Percentiles rank a stretch among this genome's conserved stretches.
These are phyloP conservation scores for Proteles cristata DNA, from an alignment of 2,113 vertebrate species.

Conservation along the genomic window DNA sequence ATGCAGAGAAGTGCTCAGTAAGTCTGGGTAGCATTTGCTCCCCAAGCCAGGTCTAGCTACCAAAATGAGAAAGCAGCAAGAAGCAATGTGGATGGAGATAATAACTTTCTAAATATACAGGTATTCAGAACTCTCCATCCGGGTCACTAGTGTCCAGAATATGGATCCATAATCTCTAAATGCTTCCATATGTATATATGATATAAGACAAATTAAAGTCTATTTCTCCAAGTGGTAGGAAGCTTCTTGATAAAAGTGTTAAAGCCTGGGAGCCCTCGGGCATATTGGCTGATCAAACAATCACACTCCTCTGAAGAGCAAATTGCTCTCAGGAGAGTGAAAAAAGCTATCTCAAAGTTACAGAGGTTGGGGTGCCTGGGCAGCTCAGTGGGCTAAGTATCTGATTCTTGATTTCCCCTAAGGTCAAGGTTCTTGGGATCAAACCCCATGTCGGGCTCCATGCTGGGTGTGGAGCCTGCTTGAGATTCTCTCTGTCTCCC, in stretches of 20 bases:
- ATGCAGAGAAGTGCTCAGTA: background rate
- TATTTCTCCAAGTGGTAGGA: background rate
- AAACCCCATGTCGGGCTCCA: no score
- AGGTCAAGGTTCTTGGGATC: no score
- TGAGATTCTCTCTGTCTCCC: no score
- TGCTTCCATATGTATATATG: background rate
- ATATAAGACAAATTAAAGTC: constrained; percentile 16
- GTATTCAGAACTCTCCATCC: background rate
- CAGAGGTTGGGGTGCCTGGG: background rate
- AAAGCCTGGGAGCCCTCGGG: background rate
- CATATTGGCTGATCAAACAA: background rate
- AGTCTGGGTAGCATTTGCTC: background rate
- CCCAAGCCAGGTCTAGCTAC: background rate
- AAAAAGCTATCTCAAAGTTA: background rate
- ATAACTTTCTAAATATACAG: background rate
- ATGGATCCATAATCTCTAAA: background rate
- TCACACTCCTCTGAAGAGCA: background rate
- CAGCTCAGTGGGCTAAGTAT: no score
- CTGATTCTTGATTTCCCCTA: no score
- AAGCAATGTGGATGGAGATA: background rate
- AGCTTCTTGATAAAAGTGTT: background rate
- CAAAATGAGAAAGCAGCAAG: background rate
- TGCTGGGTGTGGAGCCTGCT: no score
- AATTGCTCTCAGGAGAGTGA: background rate
- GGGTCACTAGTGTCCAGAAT: background rate